Conservation (phyloP, 2,888 invertebrate species). For the Gerris lacustris region DNA sequence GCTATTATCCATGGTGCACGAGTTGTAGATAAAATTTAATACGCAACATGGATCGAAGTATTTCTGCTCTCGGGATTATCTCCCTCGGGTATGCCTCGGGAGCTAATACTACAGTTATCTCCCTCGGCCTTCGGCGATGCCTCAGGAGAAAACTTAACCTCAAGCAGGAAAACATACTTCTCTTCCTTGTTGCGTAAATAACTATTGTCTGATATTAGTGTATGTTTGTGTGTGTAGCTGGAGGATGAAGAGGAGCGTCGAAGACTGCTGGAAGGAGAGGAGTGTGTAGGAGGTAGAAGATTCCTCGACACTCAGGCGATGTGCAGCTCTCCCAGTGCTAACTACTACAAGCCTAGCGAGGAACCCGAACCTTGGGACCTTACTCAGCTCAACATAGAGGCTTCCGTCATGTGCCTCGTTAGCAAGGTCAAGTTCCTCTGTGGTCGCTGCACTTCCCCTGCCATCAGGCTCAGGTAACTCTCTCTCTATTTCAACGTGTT, state of each 20-base stretch:
- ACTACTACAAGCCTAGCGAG: slow-evolving; percentile 65
- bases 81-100: too few relatives aligned
- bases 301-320: slow-evolving; percentile 42
- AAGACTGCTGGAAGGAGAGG: slow-evolving; percentile 31
- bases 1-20: too few relatives aligned
- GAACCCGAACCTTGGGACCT: slow-evolving; percentile 78
- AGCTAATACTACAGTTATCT: too few relatives aligned
- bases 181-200: too few relatives aligned
- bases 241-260: slow-evolving; percentile 18
- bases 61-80: too few relatives aligned
- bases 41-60: too few relatives aligned
- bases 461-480: slow-evolving; percentile 45
- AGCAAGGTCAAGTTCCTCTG: slow-evolving; percentile 71
- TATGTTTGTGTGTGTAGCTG: slow-evolving; percentile 11
- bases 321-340: slow-evolving; percentile 50
- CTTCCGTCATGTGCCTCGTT: slow-evolving; percentile 72
- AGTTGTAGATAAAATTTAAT: too few relatives aligned
- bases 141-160: too few relatives aligned
- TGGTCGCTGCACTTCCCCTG: slow-evolving; percentile 59
- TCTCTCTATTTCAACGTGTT: not conserved
- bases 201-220: too few relatives aligned
- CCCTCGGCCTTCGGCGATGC: too few relatives aligned
- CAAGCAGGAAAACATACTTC: too few relatives aligned
- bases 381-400: slow-evolving; percentile 73
- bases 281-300: slow-evolving; percentile 36